Conservation (phyloP, 2,888 invertebrate genomes). For the Synanthedon andrenaeformis region DNA sequence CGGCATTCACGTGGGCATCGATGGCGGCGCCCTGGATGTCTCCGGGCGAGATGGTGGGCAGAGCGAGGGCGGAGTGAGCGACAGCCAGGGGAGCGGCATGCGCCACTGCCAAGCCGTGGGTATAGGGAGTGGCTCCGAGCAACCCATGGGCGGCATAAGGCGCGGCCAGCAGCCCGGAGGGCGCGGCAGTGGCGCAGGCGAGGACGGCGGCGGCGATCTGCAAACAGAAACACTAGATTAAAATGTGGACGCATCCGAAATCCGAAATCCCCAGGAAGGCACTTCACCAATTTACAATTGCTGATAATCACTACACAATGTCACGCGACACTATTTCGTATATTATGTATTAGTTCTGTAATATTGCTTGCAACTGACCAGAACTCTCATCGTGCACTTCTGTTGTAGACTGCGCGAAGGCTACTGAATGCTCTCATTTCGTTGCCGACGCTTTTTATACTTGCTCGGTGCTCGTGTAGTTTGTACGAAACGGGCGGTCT, state of each 20-base stretch:
- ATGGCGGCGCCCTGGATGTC: conserved; percentile 56
- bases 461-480: conserved; percentile 27
- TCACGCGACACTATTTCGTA: conserved; percentile 6
- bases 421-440: conserved; percentile 64
- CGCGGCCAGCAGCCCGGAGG: conserved; percentile 24
- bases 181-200: conserved; percentile 19
- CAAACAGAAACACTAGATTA: conserved; percentile 23
- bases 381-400: conserved; percentile 69
- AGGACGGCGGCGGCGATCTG: conserved; percentile 67
- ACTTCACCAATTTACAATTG: conserved; percentile 5
- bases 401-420: conserved; percentile 66
- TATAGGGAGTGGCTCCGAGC: conserved; percentile 24
- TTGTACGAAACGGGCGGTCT: conserved; percentile 40
- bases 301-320: conserved; percentile 2
- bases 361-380: conserved; percentile 42
- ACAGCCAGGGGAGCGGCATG: conserved; percentile 26
- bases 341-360: background rate
- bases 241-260: conserved; percentile 1
- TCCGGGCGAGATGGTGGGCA: conserved; percentile 59
- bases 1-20: conserved; percentile 56
- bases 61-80: conserved; percentile 29
- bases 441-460: conserved; percentile 54
- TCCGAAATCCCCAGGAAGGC: background rate
- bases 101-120: conserved; percentile 15
- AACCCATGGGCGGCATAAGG: conserved; percentile 33